Evolutionary conservation across 53 echinoderm and acorn worm genomes (phyloP), one percentile per base, ranked within the genome.

Genomic region (Patiria pectinifera): DNA sequence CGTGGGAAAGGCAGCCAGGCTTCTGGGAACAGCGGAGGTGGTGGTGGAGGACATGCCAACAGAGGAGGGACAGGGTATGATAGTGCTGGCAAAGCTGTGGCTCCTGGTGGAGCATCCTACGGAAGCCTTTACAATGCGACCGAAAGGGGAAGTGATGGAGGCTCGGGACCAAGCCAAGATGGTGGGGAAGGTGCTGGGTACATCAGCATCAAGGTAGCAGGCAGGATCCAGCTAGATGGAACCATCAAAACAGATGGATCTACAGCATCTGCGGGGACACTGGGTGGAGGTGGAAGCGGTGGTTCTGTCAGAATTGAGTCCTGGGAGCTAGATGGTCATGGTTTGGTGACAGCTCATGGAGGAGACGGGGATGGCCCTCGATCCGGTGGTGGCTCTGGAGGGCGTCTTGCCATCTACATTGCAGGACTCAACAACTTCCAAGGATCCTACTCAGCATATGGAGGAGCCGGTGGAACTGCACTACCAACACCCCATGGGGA

Each of bases 351-450:
- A n/a, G 94, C 97, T 71, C 94, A 96, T 91, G 97, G 97, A 23
- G 97, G 97, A 14, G 94, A 86, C 76, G 97, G 97, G 16, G 93
- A 95, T 82, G 90, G 91, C 4, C 60, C 74, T 11, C 58, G 86
- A 6, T 95, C 96, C 7, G 97, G 97, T n/a, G 97, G 96, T 70
- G 97, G 97, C 44, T 97, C 97, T 45, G 97, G 97, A 23, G 97
- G 97, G 5, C 95, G 94, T 60, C 92, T 97, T 58, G 86, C 93
- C 76, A 93, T 97, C 18, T 94, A 91, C 87, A 92, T 92, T 6
- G 83, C 78, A n/a, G 84, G 83, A 59, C 78, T 66, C 3, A 97
- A 96, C 77, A 82, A 97, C 74, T 97, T 91, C 87, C 85, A 97
- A 94, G 97, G 97, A 19, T 72, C 70, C 8, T 91, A 93, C 53